Evolutionary conservation across 2,113 vertebrate genomes (phyloP), one percentile per base, ranked within the genome.

Genomic region (Pionites leucogaster): DNA sequence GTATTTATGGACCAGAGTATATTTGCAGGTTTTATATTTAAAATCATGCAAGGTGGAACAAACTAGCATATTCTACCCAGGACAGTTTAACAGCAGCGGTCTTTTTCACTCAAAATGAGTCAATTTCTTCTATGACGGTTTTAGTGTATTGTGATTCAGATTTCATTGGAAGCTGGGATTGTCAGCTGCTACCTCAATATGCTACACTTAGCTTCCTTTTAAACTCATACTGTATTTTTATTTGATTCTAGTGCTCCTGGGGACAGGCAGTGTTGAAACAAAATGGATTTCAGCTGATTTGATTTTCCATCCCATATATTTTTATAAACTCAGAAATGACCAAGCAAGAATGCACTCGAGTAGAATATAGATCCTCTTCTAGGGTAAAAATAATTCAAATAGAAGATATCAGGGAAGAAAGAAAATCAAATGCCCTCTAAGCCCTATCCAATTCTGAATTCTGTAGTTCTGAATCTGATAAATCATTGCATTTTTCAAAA

Each of bases 201-300:
- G 91, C 55, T 92, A 83, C 47, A 95, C 63, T 82, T 94, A 96
- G 86, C 93, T 96, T 94, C 47, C 69, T 93, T 87, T 95, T 72
- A 96, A 94, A 96, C 33, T 92, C 69, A 46, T 46, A 49, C 29
- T 93, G 93, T 91, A 96, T 86, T 74, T 94, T 96, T 89, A 96
- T 97, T 95, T 94, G 90, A 97, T 95, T 97, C 90, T 67, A 65
- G 67, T 64, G 95, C 76, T 96, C 69, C 65, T 88, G 89, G 87
- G 89, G 88, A 90, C 53, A 95, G 22, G 71, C 8, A 1, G 57
- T 92, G 93, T 86, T 93, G 87, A 97, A 96, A 96, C 80, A 97
- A 97, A 97, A 97, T 70, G 76, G 59, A 92, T 96, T 97, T 96
- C 81, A 94, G 95, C 37, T 88, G 90, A 97, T 97, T 96, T 96